phyloP scores from a whole-genome alignment of 2,113 vertebrate species.

The Dendrocopos noguchii region DNA sequence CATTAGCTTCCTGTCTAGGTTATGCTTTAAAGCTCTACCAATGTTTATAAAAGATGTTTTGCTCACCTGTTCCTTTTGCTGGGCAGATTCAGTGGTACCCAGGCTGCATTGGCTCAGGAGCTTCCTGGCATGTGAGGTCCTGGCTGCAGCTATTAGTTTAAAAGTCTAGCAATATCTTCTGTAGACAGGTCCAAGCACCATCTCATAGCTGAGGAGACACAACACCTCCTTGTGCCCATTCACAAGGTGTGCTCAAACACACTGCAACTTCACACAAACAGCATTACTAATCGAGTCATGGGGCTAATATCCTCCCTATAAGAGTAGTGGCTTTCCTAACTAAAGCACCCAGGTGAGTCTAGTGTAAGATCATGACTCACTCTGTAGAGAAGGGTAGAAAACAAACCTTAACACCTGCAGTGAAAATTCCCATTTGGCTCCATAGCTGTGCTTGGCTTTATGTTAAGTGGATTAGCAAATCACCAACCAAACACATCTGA shows the following conservation, averaged over 20 bases:
- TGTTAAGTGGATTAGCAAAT: constrained; percentile 58
- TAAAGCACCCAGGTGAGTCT: not conserved
- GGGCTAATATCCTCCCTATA: not conserved
- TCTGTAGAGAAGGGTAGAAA: not conserved
- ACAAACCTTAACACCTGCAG: constrained; percentile 25
- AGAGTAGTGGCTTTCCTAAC: not conserved
- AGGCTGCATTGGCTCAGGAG: not conserved
- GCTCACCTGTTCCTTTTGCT: not conserved
- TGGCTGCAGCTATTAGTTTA: not conserved
- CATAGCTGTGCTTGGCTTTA: constrained; percentile 32
- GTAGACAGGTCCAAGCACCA: not conserved
- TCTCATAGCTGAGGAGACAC: not conserved
- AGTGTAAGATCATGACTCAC: not conserved
- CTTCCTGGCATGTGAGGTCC: fast-evolving
- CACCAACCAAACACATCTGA: constrained; percentile 45
- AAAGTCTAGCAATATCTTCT: not conserved
- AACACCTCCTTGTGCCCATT: not conserved
- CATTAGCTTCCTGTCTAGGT: not conserved
- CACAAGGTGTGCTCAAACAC: not conserved
- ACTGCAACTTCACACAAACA: not conserved
- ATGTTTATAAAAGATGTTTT: fast-evolving
- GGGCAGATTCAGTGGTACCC: fast-evolving
- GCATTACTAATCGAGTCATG: not conserved
- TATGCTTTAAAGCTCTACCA: not conserved
- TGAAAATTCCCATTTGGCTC: constrained; percentile 53